Evolutionary conservation across 2,797 vertebrate genomes (phyloP).

Genomic region (Pagetopsis macropterus): DNA sequence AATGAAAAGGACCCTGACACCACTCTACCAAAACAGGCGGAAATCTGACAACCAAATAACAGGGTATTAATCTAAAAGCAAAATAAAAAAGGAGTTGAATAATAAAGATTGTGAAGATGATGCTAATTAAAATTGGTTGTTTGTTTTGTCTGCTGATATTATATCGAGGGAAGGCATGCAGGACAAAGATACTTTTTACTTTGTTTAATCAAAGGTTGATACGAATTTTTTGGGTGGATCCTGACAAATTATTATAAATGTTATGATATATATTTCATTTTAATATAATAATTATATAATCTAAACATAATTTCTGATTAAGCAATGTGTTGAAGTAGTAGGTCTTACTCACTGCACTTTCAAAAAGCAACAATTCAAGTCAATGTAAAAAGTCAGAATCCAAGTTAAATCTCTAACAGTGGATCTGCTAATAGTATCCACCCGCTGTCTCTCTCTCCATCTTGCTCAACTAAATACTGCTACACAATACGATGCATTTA

Average conservation of each 20-base stretch:
- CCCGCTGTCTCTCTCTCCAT: too few species aligned
- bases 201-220: too few species aligned
- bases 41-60: constrained; percentile 44
- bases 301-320: background rate
- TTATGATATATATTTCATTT: background rate
- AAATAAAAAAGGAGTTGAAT: constrained; percentile 21
- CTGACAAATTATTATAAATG: background rate
- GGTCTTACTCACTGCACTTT: background rate
- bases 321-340: background rate
- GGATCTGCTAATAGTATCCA: too few species aligned
- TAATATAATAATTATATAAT: background rate
- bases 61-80: constrained; percentile 28
- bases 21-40: constrained; percentile 5
- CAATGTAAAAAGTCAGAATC: background rate
- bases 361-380: constrained; percentile 3
- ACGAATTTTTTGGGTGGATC: too few species aligned
- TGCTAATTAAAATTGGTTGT: constrained; percentile 49
- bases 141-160: constrained; percentile 29
- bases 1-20: constrained; percentile 46
- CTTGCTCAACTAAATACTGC: too few species aligned
- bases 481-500: too few species aligned
- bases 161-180: constrained; percentile 10
- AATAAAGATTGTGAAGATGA: constrained; percentile 42
- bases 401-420: too few species aligned
- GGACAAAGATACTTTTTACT: background rate